These are phyloP conservation scores for Chloroclysta siterata DNA, from an alignment of 2,888 invertebrate genomes.

Conservation along the genomic window DNA sequence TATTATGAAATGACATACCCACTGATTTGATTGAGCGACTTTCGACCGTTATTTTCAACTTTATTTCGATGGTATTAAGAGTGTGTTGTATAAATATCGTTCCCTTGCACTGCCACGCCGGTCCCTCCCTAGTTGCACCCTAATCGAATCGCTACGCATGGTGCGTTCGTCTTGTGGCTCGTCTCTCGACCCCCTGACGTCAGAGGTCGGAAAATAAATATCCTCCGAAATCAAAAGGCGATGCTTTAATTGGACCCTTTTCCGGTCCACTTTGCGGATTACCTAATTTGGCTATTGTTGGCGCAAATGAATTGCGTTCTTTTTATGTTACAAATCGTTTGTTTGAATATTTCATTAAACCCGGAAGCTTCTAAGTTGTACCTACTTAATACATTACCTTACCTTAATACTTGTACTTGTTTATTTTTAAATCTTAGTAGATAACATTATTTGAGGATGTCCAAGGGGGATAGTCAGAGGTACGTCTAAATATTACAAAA, in stretches of 20 bases:
- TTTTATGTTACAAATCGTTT: conserved; percentile 19
- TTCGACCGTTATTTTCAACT: conserved; percentile 25
- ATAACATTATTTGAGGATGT: no score
- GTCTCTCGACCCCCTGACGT: conserved; percentile 67
- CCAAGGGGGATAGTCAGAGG: no score
- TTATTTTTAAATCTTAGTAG: no score
- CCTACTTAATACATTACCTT: not conserved
- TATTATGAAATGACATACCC: conserved; percentile 80
- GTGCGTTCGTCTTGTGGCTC: conserved; percentile 76
- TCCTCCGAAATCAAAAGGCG: conserved; percentile 74
- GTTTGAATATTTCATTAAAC: conserved; percentile 13
- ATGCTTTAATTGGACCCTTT: conserved; percentile 77
- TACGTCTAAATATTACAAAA: no score
- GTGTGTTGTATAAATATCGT: conserved; percentile 47
- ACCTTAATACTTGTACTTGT: no score
- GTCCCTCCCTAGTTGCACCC: conserved; percentile 80
- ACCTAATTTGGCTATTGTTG: conserved; percentile 74
- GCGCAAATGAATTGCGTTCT: conserved; percentile 43
- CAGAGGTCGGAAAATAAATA: conserved; percentile 82
- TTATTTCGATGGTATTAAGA: conserved; percentile 37
- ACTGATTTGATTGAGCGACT: conserved; percentile 44
- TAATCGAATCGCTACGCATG: conserved; percentile 83
- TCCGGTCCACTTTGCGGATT: conserved; percentile 70
- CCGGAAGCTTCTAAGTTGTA: not conserved
- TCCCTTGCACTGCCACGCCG: conserved; percentile 70